phyloP scores from a whole-genome alignment of 2,797 vertebrate genomes.

The Pelobates cultripes region DNA sequence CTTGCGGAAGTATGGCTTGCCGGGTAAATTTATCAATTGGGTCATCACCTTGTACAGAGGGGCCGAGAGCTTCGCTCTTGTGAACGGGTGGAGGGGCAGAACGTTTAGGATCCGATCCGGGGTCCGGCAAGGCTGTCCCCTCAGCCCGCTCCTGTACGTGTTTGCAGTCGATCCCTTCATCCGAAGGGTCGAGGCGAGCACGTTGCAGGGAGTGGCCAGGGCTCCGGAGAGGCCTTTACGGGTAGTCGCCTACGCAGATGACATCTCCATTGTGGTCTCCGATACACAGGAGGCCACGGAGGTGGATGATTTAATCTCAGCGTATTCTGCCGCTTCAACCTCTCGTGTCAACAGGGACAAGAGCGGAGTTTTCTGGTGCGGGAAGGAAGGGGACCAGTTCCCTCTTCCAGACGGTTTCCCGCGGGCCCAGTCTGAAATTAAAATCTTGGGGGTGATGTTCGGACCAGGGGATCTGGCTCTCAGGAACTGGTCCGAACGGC shows the following conservation, averaged over 20 bases:
- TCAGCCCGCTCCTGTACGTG: not conserved
- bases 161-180: constrained; percentile 12
- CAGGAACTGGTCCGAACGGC: not conserved
- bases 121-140: not conserved
- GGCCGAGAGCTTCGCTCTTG: constrained; percentile 8
- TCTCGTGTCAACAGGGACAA: not conserved
- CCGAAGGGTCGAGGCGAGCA: not conserved
- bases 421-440: not conserved
- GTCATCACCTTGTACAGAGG: not conserved
- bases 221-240: not conserved
- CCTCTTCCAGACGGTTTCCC: not conserved
- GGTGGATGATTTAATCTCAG: not conserved
- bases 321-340: not conserved
- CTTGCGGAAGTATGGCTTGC: not conserved
- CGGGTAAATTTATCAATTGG: not conserved
- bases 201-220: not conserved
- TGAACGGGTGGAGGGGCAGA: not conserved
- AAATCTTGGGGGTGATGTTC: not conserved
- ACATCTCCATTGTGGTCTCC: not conserved
- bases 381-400: not conserved
- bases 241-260: constrained; percentile 1
- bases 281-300: not conserved
- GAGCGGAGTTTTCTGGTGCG: not conserved
- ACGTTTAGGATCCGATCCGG: not conserved
- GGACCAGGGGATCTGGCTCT: not conserved